Conservation (phyloP, 2,113 vertebrate genomes). For the Scolopax mira region DNA sequence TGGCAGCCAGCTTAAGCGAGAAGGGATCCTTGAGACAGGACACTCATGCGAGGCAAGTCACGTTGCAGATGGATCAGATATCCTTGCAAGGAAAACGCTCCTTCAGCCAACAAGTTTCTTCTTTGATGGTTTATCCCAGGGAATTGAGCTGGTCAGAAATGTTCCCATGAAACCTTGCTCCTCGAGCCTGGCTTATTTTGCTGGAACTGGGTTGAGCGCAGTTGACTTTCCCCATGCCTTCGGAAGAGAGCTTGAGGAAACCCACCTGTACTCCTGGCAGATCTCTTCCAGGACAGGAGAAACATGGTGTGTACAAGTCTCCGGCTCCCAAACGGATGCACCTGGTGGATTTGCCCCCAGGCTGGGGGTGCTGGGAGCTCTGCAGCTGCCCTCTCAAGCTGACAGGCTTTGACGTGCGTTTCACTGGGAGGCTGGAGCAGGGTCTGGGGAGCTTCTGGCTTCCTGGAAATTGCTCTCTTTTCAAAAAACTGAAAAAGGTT, state of each 20-base stretch:
- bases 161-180: neutral
- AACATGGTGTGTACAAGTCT: neutral
- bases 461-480: conserved; percentile 52
- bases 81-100: neutral
- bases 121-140: conserved; percentile 10
- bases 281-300: conserved; percentile 20
- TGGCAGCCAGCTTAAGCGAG: neutral
- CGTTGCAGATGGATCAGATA: conserved; percentile 32
- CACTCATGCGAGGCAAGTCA: neutral
- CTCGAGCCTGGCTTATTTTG: neutral
- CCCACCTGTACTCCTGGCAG: conserved; percentile 51
- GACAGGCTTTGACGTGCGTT: neutral
- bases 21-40: neutral
- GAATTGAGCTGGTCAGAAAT: neutral
- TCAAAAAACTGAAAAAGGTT: neutral
- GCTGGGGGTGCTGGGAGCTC: conserved; percentile 32
- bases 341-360: conserved; percentile 49
- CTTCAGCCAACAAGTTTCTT: neutral
- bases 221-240: neutral
- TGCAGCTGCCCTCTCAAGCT: conserved; percentile 18
- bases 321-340: conserved; percentile 10
- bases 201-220: neutral
- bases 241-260: conserved; percentile 50
- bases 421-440: neutral
- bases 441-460: conserved; percentile 54